Evolutionary conservation across 1,140 invertebrate species (phyloP).

Genomic region (Aricia agestis): DNA sequence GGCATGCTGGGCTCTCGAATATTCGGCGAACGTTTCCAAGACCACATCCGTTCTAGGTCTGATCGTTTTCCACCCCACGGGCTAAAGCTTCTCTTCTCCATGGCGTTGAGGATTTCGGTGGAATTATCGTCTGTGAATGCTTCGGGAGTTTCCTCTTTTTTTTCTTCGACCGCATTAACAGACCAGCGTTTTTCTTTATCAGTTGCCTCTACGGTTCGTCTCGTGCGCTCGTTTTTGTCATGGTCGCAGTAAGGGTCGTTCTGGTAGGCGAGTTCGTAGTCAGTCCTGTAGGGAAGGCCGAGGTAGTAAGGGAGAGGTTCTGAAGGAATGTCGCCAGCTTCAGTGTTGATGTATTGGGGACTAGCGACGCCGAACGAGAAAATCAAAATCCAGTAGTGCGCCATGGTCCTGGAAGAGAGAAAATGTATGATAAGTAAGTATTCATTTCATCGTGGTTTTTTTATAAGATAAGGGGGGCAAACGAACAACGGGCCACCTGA

Average conservation of each 20-base stretch:
- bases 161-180: not conserved
- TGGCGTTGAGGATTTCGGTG: constrained; percentile 31
- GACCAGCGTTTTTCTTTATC: constrained; percentile 48
- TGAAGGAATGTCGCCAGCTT: constrained; percentile 39
- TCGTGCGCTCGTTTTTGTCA: constrained; percentile 39
- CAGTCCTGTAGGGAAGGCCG: constrained; percentile 36
- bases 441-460: too few species aligned
- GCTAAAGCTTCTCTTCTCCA: constrained; percentile 60
- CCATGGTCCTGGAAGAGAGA: constrained; percentile 9
- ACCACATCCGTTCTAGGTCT: constrained; percentile 53
- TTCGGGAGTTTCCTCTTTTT: not conserved
- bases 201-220: constrained; percentile 28
- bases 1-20: constrained; percentile 65
- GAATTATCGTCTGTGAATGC: constrained; percentile 34
- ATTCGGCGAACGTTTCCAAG: constrained; percentile 50
- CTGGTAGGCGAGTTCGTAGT: constrained; percentile 38
- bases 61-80: constrained; percentile 65
- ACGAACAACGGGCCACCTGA: too few species aligned
- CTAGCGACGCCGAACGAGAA: constrained; percentile 52
- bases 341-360: constrained; percentile 57
- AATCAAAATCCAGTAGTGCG: constrained; percentile 18
- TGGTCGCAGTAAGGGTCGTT: constrained; percentile 35
- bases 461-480: too few species aligned
- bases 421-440: not conserved
- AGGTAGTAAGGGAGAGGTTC: constrained; percentile 49